phyloP scores from a whole-genome alignment of 2,113 vertebrate genomes.

The Psammodynastes pulverulentus region DNA sequence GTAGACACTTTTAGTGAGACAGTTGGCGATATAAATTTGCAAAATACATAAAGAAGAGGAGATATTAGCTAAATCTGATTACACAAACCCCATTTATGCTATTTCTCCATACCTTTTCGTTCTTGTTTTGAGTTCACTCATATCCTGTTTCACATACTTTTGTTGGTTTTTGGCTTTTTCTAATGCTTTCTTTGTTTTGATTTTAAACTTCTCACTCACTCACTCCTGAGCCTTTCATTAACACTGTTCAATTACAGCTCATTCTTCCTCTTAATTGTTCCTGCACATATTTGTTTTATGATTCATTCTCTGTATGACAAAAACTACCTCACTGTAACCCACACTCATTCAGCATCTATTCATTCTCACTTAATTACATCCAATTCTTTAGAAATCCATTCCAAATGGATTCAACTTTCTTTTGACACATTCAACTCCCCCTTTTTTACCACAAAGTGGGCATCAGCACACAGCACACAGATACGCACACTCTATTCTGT shows the following conservation, averaged over 20 bases:
- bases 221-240: not conserved
- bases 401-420: not conserved
- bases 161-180: not conserved
- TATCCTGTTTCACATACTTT: not conserved
- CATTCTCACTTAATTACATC: not conserved
- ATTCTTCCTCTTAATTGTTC: not conserved
- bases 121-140: not conserved
- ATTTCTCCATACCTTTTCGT: not conserved
- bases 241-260: not conserved
- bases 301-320: not conserved
- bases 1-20: not conserved
- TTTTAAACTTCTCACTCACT: not conserved
- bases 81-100: not conserved
- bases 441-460: not conserved
- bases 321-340: not conserved
- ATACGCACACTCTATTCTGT: not conserved
- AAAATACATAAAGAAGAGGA: not conserved
- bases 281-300: not conserved
- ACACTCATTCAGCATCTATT: not conserved
- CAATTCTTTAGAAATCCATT: not conserved
- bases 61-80: not conserved
- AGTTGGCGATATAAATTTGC: not conserved
- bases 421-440: not conserved
- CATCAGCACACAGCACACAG: not conserved
- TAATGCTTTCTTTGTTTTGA: not conserved